phyloP scores from a whole-genome alignment of 2,797 vertebrate species.

The Molothrus ater region DNA sequence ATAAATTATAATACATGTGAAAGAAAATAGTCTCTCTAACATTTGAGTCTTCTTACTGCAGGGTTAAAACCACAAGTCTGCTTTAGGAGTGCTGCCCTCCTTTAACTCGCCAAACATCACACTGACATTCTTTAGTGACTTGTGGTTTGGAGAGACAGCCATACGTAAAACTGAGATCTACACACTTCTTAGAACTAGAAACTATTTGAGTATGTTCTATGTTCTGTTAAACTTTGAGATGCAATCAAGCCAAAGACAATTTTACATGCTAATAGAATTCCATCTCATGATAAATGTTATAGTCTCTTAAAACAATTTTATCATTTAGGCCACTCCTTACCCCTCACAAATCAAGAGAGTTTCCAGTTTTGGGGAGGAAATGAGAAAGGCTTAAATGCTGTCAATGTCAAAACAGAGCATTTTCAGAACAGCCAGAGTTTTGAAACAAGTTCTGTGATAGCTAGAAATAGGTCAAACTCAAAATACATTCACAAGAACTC shows the following conservation, averaged over 20 bases:
- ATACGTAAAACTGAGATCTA: slow-evolving; percentile 48
- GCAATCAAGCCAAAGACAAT: slow-evolving; percentile 53
- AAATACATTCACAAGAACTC: background rate
- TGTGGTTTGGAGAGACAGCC: slow-evolving; percentile 32
- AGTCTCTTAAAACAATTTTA: slow-evolving; percentile 26
- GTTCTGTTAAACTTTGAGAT: slow-evolving; percentile 58
- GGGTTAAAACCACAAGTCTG: slow-evolving; percentile 50
- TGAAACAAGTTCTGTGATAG: slow-evolving; percentile 15
- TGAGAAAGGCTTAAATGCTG: slow-evolving; percentile 25
- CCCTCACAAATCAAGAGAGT: slow-evolving; percentile 19
- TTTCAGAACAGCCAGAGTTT: background rate
- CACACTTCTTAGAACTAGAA: slow-evolving; percentile 45
- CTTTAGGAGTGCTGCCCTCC: slow-evolving; percentile 41
- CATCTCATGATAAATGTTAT: background rate
- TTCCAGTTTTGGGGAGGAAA: slow-evolving; percentile 34
- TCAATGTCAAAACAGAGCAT: slow-evolving; percentile 13
- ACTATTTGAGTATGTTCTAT: slow-evolving; percentile 51
- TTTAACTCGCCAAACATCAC: slow-evolving; percentile 39
- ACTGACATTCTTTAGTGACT: slow-evolving; percentile 56
- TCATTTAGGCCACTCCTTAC: background rate
- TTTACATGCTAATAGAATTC: background rate
- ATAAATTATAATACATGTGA: slow-evolving; percentile 51
- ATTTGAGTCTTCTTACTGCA: slow-evolving; percentile 24
- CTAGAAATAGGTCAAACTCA: slow-evolving; percentile 31
- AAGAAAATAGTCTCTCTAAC: slow-evolving; percentile 41